Evolutionary conservation across 2,888 invertebrate genomes (phyloP), one percentile per base, ranked within the genome.

Genomic region (Amiota communis): DNA sequence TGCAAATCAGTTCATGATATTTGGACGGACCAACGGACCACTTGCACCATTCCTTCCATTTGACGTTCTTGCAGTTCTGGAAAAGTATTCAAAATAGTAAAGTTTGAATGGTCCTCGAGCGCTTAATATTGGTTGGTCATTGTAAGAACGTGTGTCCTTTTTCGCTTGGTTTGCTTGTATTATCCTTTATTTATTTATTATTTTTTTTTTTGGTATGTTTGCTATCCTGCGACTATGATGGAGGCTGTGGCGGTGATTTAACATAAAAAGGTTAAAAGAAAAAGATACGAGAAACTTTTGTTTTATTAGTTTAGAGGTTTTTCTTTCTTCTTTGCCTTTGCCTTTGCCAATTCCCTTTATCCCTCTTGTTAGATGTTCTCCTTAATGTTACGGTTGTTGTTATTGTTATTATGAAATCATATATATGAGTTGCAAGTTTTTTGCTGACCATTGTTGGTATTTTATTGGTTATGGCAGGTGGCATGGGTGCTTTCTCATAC

Each of bases 341-440:
- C 6, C 0, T 36, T 36, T 36, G 36, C 36, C 36, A 36, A 36
- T 36, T 36, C 36, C 36, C 36, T 36, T 36, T 36, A 36, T 36
- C 36, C 36, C 36, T 36, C 36, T 36, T 36, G 36, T 36, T 36
- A 36, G 8, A 36, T 36, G 6, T 36, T 36, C 36, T 36, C 8
- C 36, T 23, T 36, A 36, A 36, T 36, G 6, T 6, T 36, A 36
- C 59, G 17, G 10, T 84, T 82, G 82, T 84, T 85, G 84, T 85
- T 81, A 84, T 73, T 72, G 72, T 72, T 67, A 48, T 59, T 67
- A 57, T 51, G 56, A 11, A 68, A 23, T 36, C 61, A 61, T 70
- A 36, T 36, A 64, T 70, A 86, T 85, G 85, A 86, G 81, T 86
- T 86, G 87, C 86, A 86, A 82, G 79, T 86, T 85, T 85, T 85